These are phyloP conservation scores for Drosophila merina DNA, from an alignment of 2,888 invertebrate species.

Conservation along the genomic window DNA sequence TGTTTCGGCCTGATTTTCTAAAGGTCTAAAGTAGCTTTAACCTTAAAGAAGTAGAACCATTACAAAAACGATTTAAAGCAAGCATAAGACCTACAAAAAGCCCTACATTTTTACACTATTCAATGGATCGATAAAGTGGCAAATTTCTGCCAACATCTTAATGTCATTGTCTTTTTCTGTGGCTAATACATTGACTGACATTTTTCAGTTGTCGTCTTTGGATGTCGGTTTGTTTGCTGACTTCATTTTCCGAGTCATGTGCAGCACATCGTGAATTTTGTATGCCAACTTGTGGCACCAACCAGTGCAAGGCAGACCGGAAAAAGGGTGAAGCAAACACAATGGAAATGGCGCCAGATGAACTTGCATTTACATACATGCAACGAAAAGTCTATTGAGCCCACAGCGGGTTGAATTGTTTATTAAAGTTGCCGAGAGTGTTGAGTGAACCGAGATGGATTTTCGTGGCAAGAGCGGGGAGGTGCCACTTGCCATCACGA, in stretches of 20 bases:
- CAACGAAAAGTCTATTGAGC: constrained; percentile 24
- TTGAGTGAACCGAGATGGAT: background rate
- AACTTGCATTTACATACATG: constrained; percentile 36
- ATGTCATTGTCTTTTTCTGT: constrained; percentile 1
- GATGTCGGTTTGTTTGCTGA: constrained; percentile 12
- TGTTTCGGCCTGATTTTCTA: constrained; percentile 32
- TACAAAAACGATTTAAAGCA: background rate
- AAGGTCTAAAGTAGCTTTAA: background rate
- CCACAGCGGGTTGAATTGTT: constrained; percentile 29
- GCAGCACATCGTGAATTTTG: constrained; percentile 33
- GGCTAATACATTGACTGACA: constrained; percentile 35
- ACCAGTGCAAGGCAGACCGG: background rate
- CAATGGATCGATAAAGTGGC: constrained; percentile 21
- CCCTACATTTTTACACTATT: background rate
- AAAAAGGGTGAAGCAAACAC: constrained; percentile 28
- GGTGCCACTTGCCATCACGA: constrained; percentile 3
- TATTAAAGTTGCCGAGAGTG: constrained; percentile 34
- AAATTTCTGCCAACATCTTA: background rate
- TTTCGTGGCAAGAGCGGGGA: constrained; percentile 10
- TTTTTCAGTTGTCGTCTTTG: constrained; percentile 22
- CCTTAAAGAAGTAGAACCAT: background rate
- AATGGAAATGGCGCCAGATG: constrained; percentile 42
- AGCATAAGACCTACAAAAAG: background rate
- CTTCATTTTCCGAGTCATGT: constrained; percentile 28
- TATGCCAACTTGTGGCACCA: constrained; percentile 29